Conservation (phyloP, 2,888 invertebrate species). For the Drosophila diplacantha region DNA sequence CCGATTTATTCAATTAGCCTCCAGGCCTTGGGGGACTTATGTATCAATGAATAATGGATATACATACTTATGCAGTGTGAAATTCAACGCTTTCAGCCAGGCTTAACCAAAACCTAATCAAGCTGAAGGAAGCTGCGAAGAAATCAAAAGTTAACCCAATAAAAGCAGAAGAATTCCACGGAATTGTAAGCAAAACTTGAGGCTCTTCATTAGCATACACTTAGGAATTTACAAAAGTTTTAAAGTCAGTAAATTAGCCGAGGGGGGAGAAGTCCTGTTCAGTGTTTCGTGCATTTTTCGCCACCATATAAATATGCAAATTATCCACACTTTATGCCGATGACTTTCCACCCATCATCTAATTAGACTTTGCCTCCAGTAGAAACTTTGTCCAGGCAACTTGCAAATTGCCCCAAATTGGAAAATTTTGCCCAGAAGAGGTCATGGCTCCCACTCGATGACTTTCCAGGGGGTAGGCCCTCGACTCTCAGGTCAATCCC, state of each 20-base stretch:
- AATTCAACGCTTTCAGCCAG: conserved; percentile 6
- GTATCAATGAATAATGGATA: conserved; percentile 21
- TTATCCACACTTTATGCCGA: conserved; percentile 33
- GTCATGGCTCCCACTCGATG: conserved; percentile 21
- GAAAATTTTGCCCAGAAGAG: conserved; percentile 16
- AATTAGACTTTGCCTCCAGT: conserved; percentile 24
- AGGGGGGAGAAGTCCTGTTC: conserved; percentile 18
- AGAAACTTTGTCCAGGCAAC: conserved; percentile 19
- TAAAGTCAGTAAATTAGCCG: conserved; percentile 30
- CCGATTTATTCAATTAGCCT: conserved; percentile 16
- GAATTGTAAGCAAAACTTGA: conserved; percentile 5
- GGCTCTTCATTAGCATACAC: conserved; percentile 30
- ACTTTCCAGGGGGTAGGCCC: conserved; percentile 7
- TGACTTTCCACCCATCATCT: conserved; percentile 22
- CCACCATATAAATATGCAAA: conserved; percentile 27
- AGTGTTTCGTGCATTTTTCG: conserved; percentile 29
- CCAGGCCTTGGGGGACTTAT: neutral
- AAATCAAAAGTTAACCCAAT: conserved; percentile 16
- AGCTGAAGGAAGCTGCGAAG: conserved; percentile 2
- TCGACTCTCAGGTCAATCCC: conserved; percentile 17
- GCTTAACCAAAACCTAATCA: conserved; percentile 15
- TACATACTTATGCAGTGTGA: conserved; percentile 12
- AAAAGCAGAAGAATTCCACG: conserved; percentile 3
- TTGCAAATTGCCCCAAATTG: conserved; percentile 31
- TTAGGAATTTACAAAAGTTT: conserved; percentile 28